These are phyloP conservation scores for Caenorhabditis doughertyi DNA, from an alignment of 2,888 invertebrate species.

Conservation along the genomic window DNA sequence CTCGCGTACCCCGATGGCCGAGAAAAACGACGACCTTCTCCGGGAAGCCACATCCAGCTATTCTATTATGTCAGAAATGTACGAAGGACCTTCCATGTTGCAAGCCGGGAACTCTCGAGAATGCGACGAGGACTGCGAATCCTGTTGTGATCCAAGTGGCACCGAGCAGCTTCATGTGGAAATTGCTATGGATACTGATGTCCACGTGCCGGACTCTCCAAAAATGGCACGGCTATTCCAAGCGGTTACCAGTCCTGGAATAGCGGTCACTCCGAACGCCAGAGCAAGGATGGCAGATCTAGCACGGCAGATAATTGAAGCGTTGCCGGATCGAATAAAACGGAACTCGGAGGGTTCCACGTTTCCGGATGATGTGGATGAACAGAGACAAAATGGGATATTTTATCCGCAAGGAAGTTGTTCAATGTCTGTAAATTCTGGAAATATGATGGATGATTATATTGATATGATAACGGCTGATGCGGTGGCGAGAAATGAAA, in stretches of 20 bases:
- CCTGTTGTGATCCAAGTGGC: slow-evolving; percentile 21
- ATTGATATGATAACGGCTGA: slow-evolving; percentile 40
- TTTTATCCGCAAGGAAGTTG: slow-evolving; percentile 23
- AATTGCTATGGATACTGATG: slow-evolving; percentile 77
- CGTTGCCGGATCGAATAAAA: slow-evolving; percentile 98
- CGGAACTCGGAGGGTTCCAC: slow-evolving; percentile 30
- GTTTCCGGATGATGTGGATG: slow-evolving; percentile 42
- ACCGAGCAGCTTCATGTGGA: slow-evolving; percentile 66
- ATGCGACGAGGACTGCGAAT: slow-evolving; percentile 52
- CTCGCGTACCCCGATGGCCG: slow-evolving; percentile 36
- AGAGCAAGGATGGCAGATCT: slow-evolving; percentile 86
- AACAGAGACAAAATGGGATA: neutral
- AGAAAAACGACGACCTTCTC: slow-evolving; percentile 38
- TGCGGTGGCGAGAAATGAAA: slow-evolving; percentile 8
- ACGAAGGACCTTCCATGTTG: slow-evolving; percentile 21
- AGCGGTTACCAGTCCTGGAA: slow-evolving; percentile 74
- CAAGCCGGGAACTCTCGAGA: slow-evolving; percentile 31
- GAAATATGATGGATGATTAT: slow-evolving; percentile 29
- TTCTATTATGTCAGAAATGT: slow-evolving; percentile 52
- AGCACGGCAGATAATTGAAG: slow-evolving; percentile 98
- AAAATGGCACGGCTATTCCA: slow-evolving; percentile 75
- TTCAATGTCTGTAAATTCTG: slow-evolving; percentile 33
- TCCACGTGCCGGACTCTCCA: slow-evolving; percentile 77
- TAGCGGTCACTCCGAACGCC: slow-evolving; percentile 70
- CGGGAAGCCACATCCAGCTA: slow-evolving; percentile 45